phyloP scores from a whole-genome alignment of 2,888 invertebrate genomes.

The Lochmaea capreae region DNA sequence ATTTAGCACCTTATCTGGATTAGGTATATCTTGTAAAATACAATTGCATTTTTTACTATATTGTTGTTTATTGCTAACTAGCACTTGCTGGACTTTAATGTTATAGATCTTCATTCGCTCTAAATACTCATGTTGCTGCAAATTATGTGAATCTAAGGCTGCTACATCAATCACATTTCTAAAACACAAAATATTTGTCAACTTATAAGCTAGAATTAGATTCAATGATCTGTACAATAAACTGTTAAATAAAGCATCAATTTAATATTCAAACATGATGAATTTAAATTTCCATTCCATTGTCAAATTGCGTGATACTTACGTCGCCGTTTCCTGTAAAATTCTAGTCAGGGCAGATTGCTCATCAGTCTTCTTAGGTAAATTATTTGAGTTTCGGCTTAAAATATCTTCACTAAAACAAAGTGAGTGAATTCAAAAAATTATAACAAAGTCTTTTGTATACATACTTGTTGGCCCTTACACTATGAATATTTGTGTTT shows the following conservation, averaged over 20 bases:
- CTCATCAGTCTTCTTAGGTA: constrained; percentile 86
- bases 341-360: constrained; percentile 91
- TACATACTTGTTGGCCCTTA: constrained; percentile 70
- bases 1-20: constrained; percentile 76
- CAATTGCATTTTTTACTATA: constrained; percentile 65
- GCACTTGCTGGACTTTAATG: constrained; percentile 68
- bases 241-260: not conserved
- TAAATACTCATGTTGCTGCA: constrained; percentile 90
- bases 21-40: constrained; percentile 79
- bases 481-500: constrained; percentile 75
- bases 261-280: too few species aligned
- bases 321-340: constrained; percentile 92
- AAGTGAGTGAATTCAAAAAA: constrained; percentile 15
- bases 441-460: constrained; percentile 41
- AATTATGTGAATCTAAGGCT: constrained; percentile 86
- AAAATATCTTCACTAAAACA: constrained; percentile 73
- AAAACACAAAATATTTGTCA: constrained; percentile 50
- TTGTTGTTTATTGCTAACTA: constrained; percentile 63
- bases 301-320: constrained; percentile 62
- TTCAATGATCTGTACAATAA: too few species aligned
- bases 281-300: not conserved
- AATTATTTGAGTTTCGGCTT: constrained; percentile 72
- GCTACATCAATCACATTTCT: constrained; percentile 96
- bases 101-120: constrained; percentile 83
- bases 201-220: too few species aligned